Evolutionary conservation across 1,140 invertebrate genomes (phyloP), one percentile per base, ranked within the genome.

Genomic region (Drosophila sturtevanti): DNA sequence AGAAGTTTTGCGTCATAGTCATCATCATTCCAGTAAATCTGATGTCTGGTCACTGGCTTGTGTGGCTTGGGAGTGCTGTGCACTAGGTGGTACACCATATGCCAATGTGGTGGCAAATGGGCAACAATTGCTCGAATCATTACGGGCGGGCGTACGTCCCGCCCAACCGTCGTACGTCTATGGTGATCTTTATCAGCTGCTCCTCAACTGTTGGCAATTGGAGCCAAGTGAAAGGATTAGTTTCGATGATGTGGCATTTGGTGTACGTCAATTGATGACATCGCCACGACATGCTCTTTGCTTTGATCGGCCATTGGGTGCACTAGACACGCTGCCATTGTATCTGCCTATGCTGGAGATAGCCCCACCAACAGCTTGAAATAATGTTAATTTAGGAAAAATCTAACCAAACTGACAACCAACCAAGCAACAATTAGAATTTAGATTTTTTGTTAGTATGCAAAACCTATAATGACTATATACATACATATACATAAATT

Each of bases 21-120:
- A 94, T 75, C 94, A 94, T 24, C 93, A 93, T 37, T 95, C 94
- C 62, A 94, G 93, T 1, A 95, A 96, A 78, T 96, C 95, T 66
- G 96, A 97, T 85, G 94, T 97, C 3, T 98, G 97, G 97, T 95
- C 96, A 0, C 97, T 95, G 92, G 97, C 95, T 3, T 94, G 96
- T 63, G 86, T 97, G 7, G 91, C 97, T 35, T 98, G 97, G 97
- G 97, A 98, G 91, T 94, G 96, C 71, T 93, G 96, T 59, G 95
- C 95, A n/a, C 93, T 97, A 81, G 97, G 97, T 37, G 96, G 94
- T 0, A 97, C 96, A 6, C 96, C 95, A 0, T 97, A 97, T 90
- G 93, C 94, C 0, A 94, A 95, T 55, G 92, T 96, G 5, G 81
- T 90, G 22, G 91, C 93, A 12, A 94, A 93, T 54, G 78, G 48